Percentiles rank a stretch among this genome's conserved stretches.
Conservation (phyloP, 2,113 vertebrate species). For the Bettongia penicillata region DNA sequence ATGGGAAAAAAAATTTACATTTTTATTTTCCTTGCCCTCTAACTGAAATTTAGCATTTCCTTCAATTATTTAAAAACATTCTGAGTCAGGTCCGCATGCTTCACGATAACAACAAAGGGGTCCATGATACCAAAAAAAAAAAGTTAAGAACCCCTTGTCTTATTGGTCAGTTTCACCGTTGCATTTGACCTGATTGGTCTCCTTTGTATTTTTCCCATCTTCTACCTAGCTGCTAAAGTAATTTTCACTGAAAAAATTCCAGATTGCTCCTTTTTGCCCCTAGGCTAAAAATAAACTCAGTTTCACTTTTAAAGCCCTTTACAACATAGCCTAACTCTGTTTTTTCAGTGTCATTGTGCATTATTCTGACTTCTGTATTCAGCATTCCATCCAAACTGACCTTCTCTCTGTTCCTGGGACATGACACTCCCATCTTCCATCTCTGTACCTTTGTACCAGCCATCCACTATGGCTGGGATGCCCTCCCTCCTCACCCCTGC, state of each 20-base stretch:
- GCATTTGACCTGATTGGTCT: not conserved
- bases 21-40: not conserved
- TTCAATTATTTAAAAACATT: not conserved
- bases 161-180: not conserved
- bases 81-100: not conserved
- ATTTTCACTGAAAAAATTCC: not conserved
- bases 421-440: not conserved
- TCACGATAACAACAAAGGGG: not conserved
- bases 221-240: not conserved
- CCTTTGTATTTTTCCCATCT: not conserved
- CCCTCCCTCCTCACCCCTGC: not conserved
- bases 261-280: not conserved
- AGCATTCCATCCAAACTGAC: not conserved
- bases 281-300: not conserved
- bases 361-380: not conserved
- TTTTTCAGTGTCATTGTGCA: not conserved
- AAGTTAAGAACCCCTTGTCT: not conserved
- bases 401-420: not conserved
- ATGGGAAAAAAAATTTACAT: not conserved
- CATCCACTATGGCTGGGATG: not conserved
- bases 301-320: not conserved
- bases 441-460: not conserved
- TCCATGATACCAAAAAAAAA: not conserved
- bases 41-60: not conserved
- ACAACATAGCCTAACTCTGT: not conserved